Evolutionary conservation across 2,888 invertebrate genomes (phyloP).

Genomic region (Phragmatobia fuliginosa): DNA sequence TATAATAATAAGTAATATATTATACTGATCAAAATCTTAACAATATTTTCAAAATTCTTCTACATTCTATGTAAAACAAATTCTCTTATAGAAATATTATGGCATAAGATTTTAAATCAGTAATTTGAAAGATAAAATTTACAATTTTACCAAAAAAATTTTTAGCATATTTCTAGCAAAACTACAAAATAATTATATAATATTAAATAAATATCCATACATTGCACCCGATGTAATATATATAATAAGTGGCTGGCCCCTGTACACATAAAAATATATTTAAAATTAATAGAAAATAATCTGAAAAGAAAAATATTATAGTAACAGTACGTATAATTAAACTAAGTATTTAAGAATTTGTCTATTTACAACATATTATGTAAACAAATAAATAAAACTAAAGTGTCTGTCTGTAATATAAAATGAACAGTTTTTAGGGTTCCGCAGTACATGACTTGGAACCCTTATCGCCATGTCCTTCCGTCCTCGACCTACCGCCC

Average conservation of each 20-base stretch:
- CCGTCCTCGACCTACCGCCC: too few relatives aligned
- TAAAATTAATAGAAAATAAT: conserved; percentile 1
- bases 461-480: too few relatives aligned
- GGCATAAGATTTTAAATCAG: background rate
- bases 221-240: conserved; percentile 80
- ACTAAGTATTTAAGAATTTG: too few relatives aligned
- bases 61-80: background rate
- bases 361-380: too few relatives aligned
- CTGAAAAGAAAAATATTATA: background rate
- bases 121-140: background rate
- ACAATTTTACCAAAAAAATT: background rate
- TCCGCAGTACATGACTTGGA: too few relatives aligned
- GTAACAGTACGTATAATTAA: background rate
- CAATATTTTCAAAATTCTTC: background rate
- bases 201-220: conserved; percentile 60
- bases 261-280: conserved; percentile 51
- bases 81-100: too few relatives aligned
- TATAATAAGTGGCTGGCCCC: conserved; percentile 81
- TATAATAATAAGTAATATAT: background rate
- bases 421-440: too few relatives aligned
- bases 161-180: background rate
- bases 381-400: too few relatives aligned
- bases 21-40: background rate
- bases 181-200: conserved; percentile 4
- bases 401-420: too few relatives aligned